phyloP scores from a whole-genome alignment of 2,113 vertebrate species.

The Spea multiplicata region DNA sequence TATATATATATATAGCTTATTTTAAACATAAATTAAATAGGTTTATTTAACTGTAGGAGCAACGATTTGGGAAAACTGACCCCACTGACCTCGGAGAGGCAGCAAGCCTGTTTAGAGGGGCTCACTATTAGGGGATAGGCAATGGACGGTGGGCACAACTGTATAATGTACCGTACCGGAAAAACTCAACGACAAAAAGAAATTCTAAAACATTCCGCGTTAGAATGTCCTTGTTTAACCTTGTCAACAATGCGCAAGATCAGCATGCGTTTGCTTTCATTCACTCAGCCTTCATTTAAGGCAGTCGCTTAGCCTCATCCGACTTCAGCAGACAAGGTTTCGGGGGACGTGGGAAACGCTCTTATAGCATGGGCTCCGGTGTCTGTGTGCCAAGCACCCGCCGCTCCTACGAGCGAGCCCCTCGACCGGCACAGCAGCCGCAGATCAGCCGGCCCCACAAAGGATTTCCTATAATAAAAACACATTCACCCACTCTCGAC shows the following conservation, averaged over 20 bases:
- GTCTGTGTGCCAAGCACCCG: constrained; percentile 13
- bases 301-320: constrained; percentile 55
- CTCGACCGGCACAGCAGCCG: not conserved
- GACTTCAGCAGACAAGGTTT: constrained; percentile 51
- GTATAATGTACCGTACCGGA: not conserved
- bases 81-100: too few relatives aligned
- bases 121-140: too few relatives aligned
- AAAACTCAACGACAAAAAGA: too few relatives aligned
- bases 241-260: constrained; percentile 46
- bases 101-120: too few relatives aligned
- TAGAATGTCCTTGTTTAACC: constrained; percentile 23
- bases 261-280: constrained; percentile 53
- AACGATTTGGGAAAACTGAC: too few relatives aligned
- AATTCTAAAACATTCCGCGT: too few relatives aligned
- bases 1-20: too few relatives aligned
- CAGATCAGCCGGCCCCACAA: not conserved
- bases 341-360: not conserved
- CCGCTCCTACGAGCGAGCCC: constrained; percentile 3
- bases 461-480: too few relatives aligned
- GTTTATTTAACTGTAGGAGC: too few relatives aligned
- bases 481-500: not conserved
- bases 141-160: too few relatives aligned
- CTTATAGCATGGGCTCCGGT: not conserved
- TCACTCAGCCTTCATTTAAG: constrained; percentile 43
- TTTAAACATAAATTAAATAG: too few relatives aligned